phyloP scores from a whole-genome alignment of 2,113 vertebrate species.

The Megalops atlanticus region DNA sequence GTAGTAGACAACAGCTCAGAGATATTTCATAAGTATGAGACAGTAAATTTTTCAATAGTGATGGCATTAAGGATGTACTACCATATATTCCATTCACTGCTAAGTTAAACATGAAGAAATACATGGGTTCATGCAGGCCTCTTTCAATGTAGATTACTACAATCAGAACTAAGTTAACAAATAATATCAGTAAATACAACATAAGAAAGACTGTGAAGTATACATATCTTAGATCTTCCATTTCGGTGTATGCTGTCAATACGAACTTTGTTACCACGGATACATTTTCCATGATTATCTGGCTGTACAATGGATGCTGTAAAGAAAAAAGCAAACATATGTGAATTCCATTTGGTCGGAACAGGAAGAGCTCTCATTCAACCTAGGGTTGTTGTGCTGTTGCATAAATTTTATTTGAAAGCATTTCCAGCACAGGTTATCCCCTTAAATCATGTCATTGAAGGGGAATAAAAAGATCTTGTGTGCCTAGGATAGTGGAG shows the following conservation, averaged over 20 bases:
- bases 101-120: slow-evolving; percentile 58
- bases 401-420: no score
- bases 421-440: no score
- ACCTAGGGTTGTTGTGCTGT: no score
- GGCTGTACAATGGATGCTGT: not conserved
- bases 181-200: slow-evolving; percentile 23
- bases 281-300: slow-evolving; percentile 40
- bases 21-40: slow-evolving; percentile 44
- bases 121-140: slow-evolving; percentile 65
- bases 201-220: not conserved
- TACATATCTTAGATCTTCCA: slow-evolving; percentile 27
- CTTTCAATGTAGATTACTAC: slow-evolving; percentile 49
- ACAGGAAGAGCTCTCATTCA: no score
- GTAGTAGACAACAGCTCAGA: slow-evolving; percentile 51
- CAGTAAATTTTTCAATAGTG: slow-evolving; percentile 43
- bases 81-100: slow-evolving; percentile 58
- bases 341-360: no score
- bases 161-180: slow-evolving; percentile 46
- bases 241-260: slow-evolving; percentile 42
- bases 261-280: slow-evolving; percentile 43
- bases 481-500: no score
- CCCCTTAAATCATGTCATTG: no score
- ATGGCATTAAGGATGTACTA: slow-evolving; percentile 42
- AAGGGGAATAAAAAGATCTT: no score
- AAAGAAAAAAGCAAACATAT: no score